A percentile compares a stretch with the other conserved stretches of the same genome.
Conservation (phyloP, 2,113 vertebrate genomes). For the Salvator merianae region DNA sequence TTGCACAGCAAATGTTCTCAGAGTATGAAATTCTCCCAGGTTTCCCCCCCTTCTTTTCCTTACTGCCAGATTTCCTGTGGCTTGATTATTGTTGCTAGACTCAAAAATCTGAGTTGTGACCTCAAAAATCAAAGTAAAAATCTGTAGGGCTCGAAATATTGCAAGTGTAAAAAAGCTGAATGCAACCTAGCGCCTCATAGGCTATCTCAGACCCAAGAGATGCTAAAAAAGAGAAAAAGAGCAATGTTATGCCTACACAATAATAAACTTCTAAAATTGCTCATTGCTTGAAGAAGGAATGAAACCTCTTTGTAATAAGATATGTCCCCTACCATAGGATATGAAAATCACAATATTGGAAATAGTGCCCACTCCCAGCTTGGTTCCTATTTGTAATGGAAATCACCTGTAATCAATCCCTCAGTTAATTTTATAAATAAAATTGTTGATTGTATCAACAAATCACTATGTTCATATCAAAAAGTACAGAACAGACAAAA, state of each 20-base stretch:
- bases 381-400: neutral
- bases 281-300: neutral
- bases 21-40: neutral
- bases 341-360: neutral
- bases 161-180: neutral
- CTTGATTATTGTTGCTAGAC: slow-evolving; percentile 5
- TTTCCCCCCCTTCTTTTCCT: neutral
- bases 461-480: no score
- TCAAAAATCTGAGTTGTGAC: neutral
- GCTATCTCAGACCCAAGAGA: neutral
- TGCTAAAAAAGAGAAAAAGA: neutral
- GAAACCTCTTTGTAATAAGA: neutral
- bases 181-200: neutral
- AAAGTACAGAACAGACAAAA: no score
- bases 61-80: neutral
- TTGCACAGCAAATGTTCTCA: neutral
- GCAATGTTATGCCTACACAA: neutral
- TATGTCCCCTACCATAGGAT: neutral
- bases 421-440: no score
- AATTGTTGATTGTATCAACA: no score
- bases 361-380: neutral
- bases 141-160: neutral
- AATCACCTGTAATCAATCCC: neutral
- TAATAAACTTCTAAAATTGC: slow-evolving; percentile 2
- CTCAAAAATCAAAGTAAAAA: slow-evolving; percentile 2